Base-by-base conservation (phyloP, 2,113 vertebrate species). In the Microcebus jonahi region DNA sequence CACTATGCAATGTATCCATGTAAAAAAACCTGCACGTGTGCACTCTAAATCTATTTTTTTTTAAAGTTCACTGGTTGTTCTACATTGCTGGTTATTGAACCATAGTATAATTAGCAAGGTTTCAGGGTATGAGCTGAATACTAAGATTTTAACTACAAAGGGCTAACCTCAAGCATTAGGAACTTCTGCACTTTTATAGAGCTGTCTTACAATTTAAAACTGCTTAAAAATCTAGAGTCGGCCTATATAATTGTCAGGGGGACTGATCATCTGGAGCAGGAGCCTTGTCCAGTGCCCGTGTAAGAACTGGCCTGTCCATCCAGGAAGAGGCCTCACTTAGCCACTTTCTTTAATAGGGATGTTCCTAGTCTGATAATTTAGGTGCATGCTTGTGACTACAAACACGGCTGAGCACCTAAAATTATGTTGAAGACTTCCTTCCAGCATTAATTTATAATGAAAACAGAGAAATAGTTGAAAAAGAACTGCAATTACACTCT, bases 401-500 rank as follows among this genome's bases (percentile, higher is more conserved):
- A n/a, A 61, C 59, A 27, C 5, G 36, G 67, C 42, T 86, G 42
- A 9, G 10, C 8, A 76, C 14, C 23, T 91, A 29, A 77, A 75
- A n/a, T 80, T 81, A 75, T 50, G 12, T 71, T 84, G 45, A 39
- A 27, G 31, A 2, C 65, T 77, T 87, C 88, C 76, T 79, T 76
- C 53, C n/a, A 63, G 67, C 20, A 76, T 50, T 48, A 79, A 36
- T 73, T 91, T 82, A 67, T 80, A 94, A 73, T 71, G 25, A 77
- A 95, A 97, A 73, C 20, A 94, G 25, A 91, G n/a, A 18, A 68
- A 65, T 6, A 57, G n/a, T 42, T 90, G n/a, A 76, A 93, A 89
- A 88, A 59, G 20, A 81, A 50, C 17, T 71, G 1, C 23, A 86
- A 36, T 53, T 86, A 89, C 10, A 61, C 23, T 68, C 34, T 15